phyloP scores from a whole-genome alignment of 2,888 invertebrate species.

The Lycia hirtaria region DNA sequence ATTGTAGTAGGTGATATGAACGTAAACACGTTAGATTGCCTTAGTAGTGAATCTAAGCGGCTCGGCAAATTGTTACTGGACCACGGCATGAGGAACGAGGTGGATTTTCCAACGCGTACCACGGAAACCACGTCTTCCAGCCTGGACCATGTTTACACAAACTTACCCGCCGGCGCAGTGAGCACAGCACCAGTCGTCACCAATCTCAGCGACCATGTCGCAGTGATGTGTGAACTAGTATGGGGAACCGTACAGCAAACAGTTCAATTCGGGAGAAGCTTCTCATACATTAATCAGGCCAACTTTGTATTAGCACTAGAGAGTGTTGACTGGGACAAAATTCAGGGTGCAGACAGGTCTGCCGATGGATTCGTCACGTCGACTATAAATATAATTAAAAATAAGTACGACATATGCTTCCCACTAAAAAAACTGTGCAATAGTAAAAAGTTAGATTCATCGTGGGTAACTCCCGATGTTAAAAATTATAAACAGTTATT shows the following conservation, averaged over 20 bases:
- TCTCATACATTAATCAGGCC: background rate
- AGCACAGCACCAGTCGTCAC: background rate
- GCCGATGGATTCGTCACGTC: background rate
- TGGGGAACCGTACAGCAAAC: no score
- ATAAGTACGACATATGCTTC: conserved; percentile 9
- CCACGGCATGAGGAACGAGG: conserved; percentile 10
- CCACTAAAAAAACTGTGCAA: background rate
- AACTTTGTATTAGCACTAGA: conserved; percentile 7
- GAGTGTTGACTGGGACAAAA: conserved; percentile 10
- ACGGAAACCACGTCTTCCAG: background rate
- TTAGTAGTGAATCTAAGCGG: background rate
- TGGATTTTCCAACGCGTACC: conserved; percentile 14
- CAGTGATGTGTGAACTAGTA: no score
- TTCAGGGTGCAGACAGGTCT: background rate
- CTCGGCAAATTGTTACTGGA: conserved; percentile 3
- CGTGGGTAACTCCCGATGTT: no score
- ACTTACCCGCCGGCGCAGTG: background rate
- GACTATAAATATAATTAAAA: no score
- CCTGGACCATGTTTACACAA: conserved; percentile 18
- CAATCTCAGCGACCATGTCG: no score
- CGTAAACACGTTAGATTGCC: background rate
- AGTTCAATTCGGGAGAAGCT: background rate
- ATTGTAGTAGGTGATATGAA: conserved; percentile 19
- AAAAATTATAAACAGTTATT: no score
- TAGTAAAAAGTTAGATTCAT: background rate